These are phyloP conservation scores for Eretmocerus hayati DNA, from an alignment of 2,888 invertebrate species.

Conservation along the genomic window DNA sequence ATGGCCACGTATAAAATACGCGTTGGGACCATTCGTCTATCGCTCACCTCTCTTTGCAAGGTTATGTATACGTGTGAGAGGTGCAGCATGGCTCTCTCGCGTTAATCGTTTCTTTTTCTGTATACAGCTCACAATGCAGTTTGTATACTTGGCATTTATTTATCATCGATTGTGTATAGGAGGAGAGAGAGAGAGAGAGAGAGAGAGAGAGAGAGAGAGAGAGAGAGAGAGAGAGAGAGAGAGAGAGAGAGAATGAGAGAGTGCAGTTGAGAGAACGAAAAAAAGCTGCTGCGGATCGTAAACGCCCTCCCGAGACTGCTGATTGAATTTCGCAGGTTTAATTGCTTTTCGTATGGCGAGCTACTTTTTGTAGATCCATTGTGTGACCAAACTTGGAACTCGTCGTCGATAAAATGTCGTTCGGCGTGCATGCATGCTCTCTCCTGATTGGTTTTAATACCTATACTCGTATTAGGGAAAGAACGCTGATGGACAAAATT, in stretches of 20 bases:
- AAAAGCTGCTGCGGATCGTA: not conserved
- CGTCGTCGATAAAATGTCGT: not conserved
- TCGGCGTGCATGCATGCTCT: not conserved
- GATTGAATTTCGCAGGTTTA: slow-evolving; percentile 23
- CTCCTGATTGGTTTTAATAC: too few species aligned
- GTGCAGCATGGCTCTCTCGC: too few species aligned
- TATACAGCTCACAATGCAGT: slow-evolving; percentile 1
- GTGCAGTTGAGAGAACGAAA: not conserved
- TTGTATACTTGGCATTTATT: slow-evolving; percentile 16
- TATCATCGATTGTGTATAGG: slow-evolving; percentile 21
- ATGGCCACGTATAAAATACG: too few species aligned
- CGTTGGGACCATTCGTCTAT: too few species aligned
- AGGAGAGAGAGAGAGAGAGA: too few species aligned
- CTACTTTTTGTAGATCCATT: not conserved
- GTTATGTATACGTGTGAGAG: too few species aligned
- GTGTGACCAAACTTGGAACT: not conserved
- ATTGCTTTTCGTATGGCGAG: slow-evolving; percentile 16
- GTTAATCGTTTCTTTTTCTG: slow-evolving; percentile 14
- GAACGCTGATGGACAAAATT: too few species aligned
- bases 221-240: too few species aligned
- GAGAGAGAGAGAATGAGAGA: too few species aligned
- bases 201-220: too few species aligned
- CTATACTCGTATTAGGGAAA: too few species aligned
- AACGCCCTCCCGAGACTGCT: slow-evolving; percentile 4
- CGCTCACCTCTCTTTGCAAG: too few species aligned